These are phyloP conservation scores for Gastrophysa polygoni DNA, from an alignment of 2,888 invertebrate genomes.

Conservation along the genomic window DNA sequence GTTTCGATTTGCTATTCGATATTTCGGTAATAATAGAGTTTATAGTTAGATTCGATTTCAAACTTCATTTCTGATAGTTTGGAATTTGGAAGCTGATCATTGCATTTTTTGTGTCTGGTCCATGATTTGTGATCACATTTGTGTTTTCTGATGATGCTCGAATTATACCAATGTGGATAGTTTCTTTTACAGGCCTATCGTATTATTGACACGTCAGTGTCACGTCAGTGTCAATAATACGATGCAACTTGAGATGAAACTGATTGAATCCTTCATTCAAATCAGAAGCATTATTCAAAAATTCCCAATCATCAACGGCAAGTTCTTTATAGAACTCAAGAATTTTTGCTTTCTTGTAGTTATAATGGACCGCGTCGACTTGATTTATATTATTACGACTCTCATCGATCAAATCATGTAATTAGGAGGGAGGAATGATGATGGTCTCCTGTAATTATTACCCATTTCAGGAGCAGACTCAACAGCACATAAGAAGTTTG, in stretches of 20 bases:
- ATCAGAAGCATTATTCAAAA: not conserved
- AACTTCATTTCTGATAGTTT: not conserved
- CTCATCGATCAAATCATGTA: not conserved
- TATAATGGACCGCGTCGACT: not conserved
- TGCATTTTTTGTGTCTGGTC: not conserved
- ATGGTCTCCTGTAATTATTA: too few relatives aligned
- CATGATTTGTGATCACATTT: not conserved
- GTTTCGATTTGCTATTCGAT: not conserved
- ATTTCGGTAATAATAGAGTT: not conserved
- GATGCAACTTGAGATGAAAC: not conserved
- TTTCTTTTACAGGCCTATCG: not conserved
- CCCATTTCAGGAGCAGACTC: too few relatives aligned
- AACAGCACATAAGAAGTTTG: too few relatives aligned
- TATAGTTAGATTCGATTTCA: not conserved
- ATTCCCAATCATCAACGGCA: not conserved
- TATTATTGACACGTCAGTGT: not conserved
- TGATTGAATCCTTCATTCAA: not conserved
- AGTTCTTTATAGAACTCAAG: not conserved
- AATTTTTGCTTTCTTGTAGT: not conserved
- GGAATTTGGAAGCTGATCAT: not conserved
- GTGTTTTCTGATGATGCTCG: not conserved
- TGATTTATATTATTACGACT: not conserved
- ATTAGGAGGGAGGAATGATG: not conserved
- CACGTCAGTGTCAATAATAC: not conserved
- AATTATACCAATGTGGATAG: slow-evolving; percentile 1